Evolutionary conservation across 1,140 invertebrate genomes (phyloP).

Genomic region (Neodiprion fabricii): DNA sequence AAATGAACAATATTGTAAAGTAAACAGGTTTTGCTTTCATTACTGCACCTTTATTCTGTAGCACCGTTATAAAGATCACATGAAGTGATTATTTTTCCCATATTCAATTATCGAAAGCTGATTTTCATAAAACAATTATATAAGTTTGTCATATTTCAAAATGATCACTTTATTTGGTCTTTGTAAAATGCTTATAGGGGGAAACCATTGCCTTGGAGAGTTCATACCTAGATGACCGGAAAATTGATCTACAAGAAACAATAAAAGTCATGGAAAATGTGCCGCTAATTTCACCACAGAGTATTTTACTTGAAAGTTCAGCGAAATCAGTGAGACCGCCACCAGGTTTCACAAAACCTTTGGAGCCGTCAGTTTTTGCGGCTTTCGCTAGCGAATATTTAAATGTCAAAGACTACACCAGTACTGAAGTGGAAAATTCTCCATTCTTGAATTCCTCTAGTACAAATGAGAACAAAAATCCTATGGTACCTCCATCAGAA

Average conservation of each 20-base stretch:
- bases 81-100: slow-evolving; percentile 41
- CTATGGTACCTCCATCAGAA: background rate
- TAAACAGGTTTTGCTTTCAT: background rate
- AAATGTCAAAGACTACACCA: background rate
- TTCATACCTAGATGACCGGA: background rate
- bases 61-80: slow-evolving; percentile 24
- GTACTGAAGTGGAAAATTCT: background rate
- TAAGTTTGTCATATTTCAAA: slow-evolving; percentile 1
- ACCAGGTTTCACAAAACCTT: slow-evolving; percentile 11
- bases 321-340: background rate
- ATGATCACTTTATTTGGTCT: slow-evolving; percentile 21
- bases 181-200: background rate
- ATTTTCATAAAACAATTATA: no score
- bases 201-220: background rate
- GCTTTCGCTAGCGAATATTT: background rate
- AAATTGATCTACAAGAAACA: background rate
- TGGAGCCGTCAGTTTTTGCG: background rate
- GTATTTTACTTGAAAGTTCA: background rate
- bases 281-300: slow-evolving; percentile 24
- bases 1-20: background rate
- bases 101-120: slow-evolving; percentile 9
- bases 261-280: background rate
- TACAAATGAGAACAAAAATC: background rate
- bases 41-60: background rate
- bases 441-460: background rate